Conservation (phyloP, 2,888 invertebrate genomes). For the Dryococelus australis region DNA sequence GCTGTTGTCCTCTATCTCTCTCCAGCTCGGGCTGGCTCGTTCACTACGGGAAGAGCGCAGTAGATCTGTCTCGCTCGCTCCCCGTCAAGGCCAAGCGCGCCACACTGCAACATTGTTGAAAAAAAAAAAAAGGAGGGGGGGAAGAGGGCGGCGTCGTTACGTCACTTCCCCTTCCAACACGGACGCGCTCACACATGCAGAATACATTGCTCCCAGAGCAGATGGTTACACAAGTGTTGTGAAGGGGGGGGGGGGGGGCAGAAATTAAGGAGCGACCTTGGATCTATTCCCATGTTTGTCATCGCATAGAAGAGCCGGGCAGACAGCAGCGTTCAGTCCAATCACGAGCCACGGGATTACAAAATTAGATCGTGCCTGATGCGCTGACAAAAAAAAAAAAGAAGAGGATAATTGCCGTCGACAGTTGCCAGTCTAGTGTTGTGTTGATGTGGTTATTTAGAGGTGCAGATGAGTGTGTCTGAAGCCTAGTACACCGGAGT, state of each 20-base stretch:
- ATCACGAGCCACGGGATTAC: not conserved
- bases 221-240: not conserved
- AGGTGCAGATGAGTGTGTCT: too few species aligned
- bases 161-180: not conserved
- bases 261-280: conserved; percentile 2
- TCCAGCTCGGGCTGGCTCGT: not conserved
- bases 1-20: not conserved
- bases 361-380: not conserved
- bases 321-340: not conserved
- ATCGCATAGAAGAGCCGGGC: not conserved
- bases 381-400: not conserved
- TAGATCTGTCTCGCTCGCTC: not conserved
- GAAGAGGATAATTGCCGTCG: not conserved
- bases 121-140: not conserved
- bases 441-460: too few species aligned
- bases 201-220: conserved; percentile 11
- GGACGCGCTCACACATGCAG: not conserved
- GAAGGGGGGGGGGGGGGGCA: not conserved
- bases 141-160: not conserved
- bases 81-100: not conserved
- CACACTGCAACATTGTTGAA: not conserved
- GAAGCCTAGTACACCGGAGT: too few species aligned
- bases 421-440: too few species aligned
- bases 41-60: not conserved
- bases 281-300: conserved; percentile 16